Evolutionary conservation across 1,140 invertebrate species (phyloP), one percentile per base, ranked within the genome.

Genomic region (Scaptomyza montana): DNA sequence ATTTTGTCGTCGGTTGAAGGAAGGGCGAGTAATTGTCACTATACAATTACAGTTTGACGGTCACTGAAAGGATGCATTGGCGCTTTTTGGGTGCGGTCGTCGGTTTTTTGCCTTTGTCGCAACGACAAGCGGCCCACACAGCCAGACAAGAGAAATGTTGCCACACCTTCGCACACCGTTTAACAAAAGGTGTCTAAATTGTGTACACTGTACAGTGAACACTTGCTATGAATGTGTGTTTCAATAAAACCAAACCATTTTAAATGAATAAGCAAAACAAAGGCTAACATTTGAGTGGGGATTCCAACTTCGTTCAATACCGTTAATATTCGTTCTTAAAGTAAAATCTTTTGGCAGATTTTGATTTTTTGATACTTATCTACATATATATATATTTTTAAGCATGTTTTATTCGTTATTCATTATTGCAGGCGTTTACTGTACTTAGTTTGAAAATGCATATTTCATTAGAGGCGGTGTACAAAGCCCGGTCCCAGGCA

Each of bases 401-500:
- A n/a, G n/a, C n/a, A n/a, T n/a, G n/a, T n/a, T n/a, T 16, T 16
- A 16, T 16, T 16, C 39, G 3, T 7, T 43, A 3, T 43, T 28
- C 63, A 39, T 61, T 25, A 30, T 60, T 46, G 10, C 10, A 0
- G 16, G 13, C 6, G 5, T 16, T 12, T 9, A 69, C 57, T 68
- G 65, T 68, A 61, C 8, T 59, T 36, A 12, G 57, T 77, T 85
- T 80, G 74, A 84, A 68, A 84, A 80, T 80, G 74, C 72, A 80
- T 77, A 80, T 85, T 77, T 77, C 72, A 84, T 84, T 78, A 66
- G 33, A 9, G 72, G 79, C 61, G 75, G 60, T 2, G 2, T n/a
- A 47, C 39, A 54, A 36, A 21, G 6, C 33, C 7, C 33, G 19
- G 28, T n/a, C 33, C 12, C 25, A 9, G 36, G n/a, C 36, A 8